Evolutionary conservation across 2,797 vertebrate genomes (phyloP), one percentile per base, ranked within the genome.

Genomic region (Dromococcyx pavoninus): DNA sequence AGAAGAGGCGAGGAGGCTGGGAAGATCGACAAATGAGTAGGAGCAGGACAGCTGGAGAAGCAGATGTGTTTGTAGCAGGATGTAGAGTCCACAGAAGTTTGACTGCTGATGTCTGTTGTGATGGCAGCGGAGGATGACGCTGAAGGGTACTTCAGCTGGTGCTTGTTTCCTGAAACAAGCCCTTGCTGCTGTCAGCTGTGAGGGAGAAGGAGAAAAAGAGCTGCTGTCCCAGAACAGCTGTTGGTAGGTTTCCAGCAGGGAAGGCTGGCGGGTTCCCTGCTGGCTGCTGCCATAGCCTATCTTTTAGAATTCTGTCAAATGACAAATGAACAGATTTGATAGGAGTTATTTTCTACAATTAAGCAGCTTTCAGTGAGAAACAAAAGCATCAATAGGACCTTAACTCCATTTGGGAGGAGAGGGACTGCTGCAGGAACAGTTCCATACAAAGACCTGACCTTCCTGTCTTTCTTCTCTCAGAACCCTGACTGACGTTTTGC

Each of bases 221-320:
- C 80, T 71, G 82, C 96, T 64, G 60, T n/a, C 86, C 50, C 71
- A 2, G 46, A 92, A 5, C 94, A 96, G 93, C 86, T 94, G 92
- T 8, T 79, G 80, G 35, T 60, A 77, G 21, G 23, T 67, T 86
- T 95, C 94, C 96, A 93, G 83, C 94, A 84, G 93, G 73, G 95
- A 92, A 48, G 73, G 56, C 89, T 81, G 65, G 18, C 3, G 0
- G 73, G 32, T 81, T 92, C 89, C 94, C 94, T 77, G 94, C 95
- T 95, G 95, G 33, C 86, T 91, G 72, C 89, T 95, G 95, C 92
- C 95, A 64, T 13, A 24, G 23, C 89, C 86, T 16, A 3, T 95
- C 13, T 50, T 89, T 73, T 61, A 54, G 51, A 70, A 60, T 90
- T 88, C 60, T 86, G 86, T 77, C 88, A 80, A 89, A 82, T 65